Percentiles rank a stretch among this genome's conserved stretches.
phyloP scores from a whole-genome alignment of 2,113 vertebrate genomes.

The cattle (Bos taurus) region ARS-UCD2.0 NC_037351.1:20461001-20461500 shows the following conservation, averaged over 20 bases:
- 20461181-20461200: not conserved
- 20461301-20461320: not conserved
- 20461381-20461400: not conserved
- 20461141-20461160: not conserved
- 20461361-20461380: not conserved
- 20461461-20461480: accelerated
- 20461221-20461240: conserved; percentile 6
- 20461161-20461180: not conserved
- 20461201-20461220: conserved; percentile 37
- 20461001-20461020: not conserved
- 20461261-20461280: not conserved
- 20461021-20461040: not conserved
- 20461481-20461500: not conserved
- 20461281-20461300: not conserved
- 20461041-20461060: not conserved
- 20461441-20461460: not conserved
- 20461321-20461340: not conserved
- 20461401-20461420: not conserved
- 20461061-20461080: not conserved
- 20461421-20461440: not conserved
- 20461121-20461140: not conserved
- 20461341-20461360: not conserved
- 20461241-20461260: not conserved
- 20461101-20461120: not conserved
- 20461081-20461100: not conserved